Conservation (phyloP, 2,113 vertebrate genomes). For the Cyprinodon brontotheroides region DNA sequence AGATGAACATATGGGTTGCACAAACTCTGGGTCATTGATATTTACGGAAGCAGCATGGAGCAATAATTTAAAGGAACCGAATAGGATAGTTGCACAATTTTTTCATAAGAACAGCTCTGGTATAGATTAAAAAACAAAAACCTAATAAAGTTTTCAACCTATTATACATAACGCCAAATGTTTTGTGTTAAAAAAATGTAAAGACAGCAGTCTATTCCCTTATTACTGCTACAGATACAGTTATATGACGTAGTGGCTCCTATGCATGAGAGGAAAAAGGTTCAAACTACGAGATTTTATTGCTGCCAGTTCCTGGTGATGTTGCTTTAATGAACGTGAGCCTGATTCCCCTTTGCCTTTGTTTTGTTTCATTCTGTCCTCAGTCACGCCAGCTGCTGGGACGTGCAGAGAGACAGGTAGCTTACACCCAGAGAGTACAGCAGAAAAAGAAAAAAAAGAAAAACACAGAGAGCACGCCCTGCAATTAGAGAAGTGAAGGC, state of each 20-base stretch:
- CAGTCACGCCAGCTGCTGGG: constrained; percentile 1
- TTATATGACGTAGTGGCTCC: not conserved
- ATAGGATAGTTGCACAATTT: not conserved
- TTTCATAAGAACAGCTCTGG: not conserved
- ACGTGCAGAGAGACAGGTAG: constrained; percentile 33
- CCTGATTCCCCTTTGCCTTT: constrained; percentile 4
- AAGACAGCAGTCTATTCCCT: not conserved
- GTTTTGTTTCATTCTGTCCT: not conserved
- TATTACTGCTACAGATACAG: not conserved
- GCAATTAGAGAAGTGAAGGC: constrained; percentile 3
- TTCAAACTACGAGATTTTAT: not conserved
- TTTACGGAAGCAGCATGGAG: not conserved
- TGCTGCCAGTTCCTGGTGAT: not conserved
- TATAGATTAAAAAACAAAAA: no score
- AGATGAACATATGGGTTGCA: not conserved
- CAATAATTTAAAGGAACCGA: not conserved
- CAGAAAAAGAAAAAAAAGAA: not conserved
- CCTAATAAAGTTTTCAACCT: no score
- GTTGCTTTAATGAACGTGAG: not conserved
- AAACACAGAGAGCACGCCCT: constrained; percentile 1
- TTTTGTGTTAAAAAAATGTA: not conserved
- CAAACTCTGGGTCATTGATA: not conserved
- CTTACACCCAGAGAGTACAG: constrained; percentile 10
- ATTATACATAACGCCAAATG: not conserved
- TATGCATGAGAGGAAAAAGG: not conserved